These are phyloP conservation scores for Hylomyscus alleni DNA, from an alignment of 2,797 vertebrate genomes.

Conservation along the genomic window DNA sequence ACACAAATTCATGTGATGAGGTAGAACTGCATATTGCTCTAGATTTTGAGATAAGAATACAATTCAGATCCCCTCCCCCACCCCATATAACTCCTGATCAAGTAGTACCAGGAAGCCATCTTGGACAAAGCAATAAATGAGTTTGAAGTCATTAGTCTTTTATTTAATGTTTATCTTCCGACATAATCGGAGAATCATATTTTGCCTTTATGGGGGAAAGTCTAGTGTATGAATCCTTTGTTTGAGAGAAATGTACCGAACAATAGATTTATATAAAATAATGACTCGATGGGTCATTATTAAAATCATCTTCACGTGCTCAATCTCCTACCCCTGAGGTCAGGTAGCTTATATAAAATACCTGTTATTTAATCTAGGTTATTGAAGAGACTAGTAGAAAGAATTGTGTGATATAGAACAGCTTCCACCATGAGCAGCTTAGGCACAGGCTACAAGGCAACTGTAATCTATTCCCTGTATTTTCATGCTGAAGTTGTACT, in stretches of 20 bases:
- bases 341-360: slow-evolving; percentile 16
- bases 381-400: neutral
- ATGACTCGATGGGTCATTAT: neutral
- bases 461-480: neutral
- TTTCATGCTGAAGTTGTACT: neutral
- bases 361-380: neutral
- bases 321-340: neutral
- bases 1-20: neutral
- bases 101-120: neutral
- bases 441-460: neutral
- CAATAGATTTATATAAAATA: neutral
- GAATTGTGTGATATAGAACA: neutral
- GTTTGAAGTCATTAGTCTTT: neutral
- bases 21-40: neutral
- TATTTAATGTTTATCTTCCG: neutral
- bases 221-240: neutral
- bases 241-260: neutral
- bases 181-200: neutral
- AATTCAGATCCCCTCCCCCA: neutral
- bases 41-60: slow-evolving; percentile 12
- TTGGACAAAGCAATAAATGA: neutral
- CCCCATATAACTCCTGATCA: neutral
- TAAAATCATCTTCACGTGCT: neutral
- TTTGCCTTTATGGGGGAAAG: slow-evolving; percentile 14
- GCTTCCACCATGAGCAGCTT: neutral